Conservation (phyloP, 2,113 vertebrate species). For the Ctenomys sociabilis region DNA sequence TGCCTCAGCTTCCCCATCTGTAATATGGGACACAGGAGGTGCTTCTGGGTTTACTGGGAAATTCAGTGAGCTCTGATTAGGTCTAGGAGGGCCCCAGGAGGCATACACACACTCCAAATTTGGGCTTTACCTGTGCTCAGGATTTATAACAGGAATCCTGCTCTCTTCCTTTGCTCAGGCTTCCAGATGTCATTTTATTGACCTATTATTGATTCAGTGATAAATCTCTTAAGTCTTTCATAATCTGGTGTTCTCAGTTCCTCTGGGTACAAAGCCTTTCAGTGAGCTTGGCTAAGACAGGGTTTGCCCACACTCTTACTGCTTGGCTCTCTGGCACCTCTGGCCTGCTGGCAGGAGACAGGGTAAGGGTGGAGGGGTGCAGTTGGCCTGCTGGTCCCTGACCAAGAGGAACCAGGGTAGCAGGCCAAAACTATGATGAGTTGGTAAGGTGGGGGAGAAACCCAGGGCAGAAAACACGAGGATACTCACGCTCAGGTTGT, state of each 20-base stretch:
- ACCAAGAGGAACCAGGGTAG: not conserved
- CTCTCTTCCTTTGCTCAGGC: not conserved
- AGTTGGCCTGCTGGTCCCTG: not conserved
- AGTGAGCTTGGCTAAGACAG: not conserved
- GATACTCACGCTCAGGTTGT: not conserved
- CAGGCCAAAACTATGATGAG: not conserved
- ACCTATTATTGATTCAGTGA: not conserved
- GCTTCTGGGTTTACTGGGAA: not conserved
- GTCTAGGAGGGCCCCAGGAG: not conserved
- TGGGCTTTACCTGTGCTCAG: not conserved
- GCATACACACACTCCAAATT: not conserved
- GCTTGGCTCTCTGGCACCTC: not conserved
- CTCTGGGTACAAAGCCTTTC: not conserved
- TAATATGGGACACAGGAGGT: not conserved
- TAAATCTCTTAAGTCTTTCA: slow-evolving; percentile 41
- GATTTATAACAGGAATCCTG: not conserved
- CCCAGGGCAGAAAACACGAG: not conserved
- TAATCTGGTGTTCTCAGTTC: slow-evolving; percentile 25
- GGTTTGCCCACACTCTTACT: not conserved
- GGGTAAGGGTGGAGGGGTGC: accelerated
- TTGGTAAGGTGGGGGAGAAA: not conserved
- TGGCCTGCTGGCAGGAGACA: not conserved
- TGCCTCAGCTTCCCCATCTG: not conserved
- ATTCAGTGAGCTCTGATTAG: not conserved
- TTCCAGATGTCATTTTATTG: slow-evolving; percentile 2